Percentiles rank a stretch among this genome's conserved stretches.
Conservation (phyloP, 2,113 vertebrate genomes). For the Crotalus viridis region DNA sequence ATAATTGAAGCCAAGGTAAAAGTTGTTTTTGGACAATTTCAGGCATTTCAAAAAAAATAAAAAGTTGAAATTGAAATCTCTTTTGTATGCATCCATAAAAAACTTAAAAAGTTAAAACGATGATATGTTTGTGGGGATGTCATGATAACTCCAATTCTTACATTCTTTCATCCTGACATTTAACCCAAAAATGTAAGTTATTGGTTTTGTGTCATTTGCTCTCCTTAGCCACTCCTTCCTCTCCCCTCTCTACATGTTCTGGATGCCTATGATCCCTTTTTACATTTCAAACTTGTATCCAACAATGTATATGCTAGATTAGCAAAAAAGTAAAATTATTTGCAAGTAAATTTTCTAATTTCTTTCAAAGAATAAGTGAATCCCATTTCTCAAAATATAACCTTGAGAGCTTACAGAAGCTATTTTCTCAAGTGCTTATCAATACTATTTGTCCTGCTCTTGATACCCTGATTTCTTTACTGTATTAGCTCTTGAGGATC, state of each 20-base stretch:
- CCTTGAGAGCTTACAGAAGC: neutral
- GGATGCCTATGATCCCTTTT: neutral
- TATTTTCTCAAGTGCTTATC: slow-evolving; percentile 25
- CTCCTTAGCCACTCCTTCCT: no score
- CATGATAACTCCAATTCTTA: neutral
- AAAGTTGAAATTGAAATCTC: no score
- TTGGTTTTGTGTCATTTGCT: no score
- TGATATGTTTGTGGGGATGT: neutral
- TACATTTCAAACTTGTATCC: slow-evolving; percentile 23
- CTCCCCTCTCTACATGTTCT: no score
- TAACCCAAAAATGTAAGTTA: neutral
- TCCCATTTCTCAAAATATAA: slow-evolving; percentile 28
- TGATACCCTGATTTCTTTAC: neutral
- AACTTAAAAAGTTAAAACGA: neutral
- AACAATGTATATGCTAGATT: neutral
- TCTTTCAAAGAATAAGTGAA: slow-evolving; percentile 35
- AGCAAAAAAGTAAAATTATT: neutral
- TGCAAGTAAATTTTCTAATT: slow-evolving; percentile 20
- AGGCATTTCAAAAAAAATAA: neutral
- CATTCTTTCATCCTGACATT: no score
- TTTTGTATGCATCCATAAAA: neutral
- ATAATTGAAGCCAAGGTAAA: accelerated
- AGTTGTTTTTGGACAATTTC: slow-evolving; percentile 7
- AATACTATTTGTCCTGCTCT: neutral
- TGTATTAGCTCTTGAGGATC: slow-evolving; percentile 41